Percentiles rank a stretch among this genome's conserved stretches.
phyloP scores from a whole-genome alignment of 2,797 vertebrate genomes.

The Danionella dracula region DNA sequence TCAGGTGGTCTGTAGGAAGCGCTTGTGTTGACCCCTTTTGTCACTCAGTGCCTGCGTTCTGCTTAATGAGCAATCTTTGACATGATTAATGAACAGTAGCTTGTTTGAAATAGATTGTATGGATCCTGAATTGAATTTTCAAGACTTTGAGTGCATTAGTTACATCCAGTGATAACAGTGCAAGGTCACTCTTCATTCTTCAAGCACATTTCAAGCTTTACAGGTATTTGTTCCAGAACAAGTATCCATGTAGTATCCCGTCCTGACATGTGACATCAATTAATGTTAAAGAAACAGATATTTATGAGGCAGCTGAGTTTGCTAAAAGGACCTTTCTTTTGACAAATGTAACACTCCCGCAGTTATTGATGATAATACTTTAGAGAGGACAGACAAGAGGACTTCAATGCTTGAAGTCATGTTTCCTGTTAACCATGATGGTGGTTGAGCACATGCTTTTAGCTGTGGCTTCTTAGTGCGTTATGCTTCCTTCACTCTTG shows the following conservation, averaged over 20 bases:
- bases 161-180: neutral
- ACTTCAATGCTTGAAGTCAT: neutral
- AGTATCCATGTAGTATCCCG: neutral
- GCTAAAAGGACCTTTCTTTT: neutral
- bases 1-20: slow-evolving; percentile 49
- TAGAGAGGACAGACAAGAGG: neutral
- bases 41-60: neutral
- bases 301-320: slow-evolving; percentile 1
- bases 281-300: slow-evolving; percentile 34
- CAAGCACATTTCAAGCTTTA: neutral
- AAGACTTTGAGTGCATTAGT: neutral
- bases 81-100: neutral
- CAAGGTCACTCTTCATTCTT: neutral
- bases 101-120: slow-evolving; percentile 6
- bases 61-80: slow-evolving; percentile 21
- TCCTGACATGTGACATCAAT: slow-evolving; percentile 34
- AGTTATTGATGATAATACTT: neutral
- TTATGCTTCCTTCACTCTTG: neutral
- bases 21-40: slow-evolving; percentile 38
- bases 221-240: slow-evolving; percentile 11
- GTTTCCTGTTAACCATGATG: neutral
- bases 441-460: neutral
- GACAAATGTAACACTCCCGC: neutral
- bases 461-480: neutral
- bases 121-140: neutral